A percentile compares a stretch with the other conserved stretches of the same genome.
Evolutionary conservation across 2,113 vertebrate species (phyloP).

Genomic region (Syngnathoides biaculeatus): DNA sequence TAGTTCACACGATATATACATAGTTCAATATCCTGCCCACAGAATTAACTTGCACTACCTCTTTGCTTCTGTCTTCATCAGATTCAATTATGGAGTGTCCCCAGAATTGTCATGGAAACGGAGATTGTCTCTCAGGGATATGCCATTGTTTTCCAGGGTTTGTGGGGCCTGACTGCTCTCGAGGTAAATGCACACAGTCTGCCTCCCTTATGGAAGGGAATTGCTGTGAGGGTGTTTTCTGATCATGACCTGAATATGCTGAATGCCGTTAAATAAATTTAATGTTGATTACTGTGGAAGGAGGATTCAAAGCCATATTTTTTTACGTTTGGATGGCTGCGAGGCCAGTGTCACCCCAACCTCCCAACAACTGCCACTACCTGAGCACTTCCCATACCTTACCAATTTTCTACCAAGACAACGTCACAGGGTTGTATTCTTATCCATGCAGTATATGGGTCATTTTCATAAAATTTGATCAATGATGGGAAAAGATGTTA

Average conservation of each 20-base stretch:
- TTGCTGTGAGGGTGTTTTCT: constrained; percentile 45
- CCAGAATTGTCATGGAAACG: constrained; percentile 98
- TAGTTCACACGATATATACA: constrained; percentile 16
- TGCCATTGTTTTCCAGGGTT: constrained; percentile 98
- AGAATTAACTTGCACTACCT: constrained; percentile 38
- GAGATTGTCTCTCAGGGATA: constrained; percentile 94
- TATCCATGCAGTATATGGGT: neutral
- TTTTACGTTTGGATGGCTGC: neutral
- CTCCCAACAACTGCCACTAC: neutral
- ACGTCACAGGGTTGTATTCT: no score
- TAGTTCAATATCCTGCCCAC: constrained; percentile 26
- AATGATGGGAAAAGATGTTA: no score
- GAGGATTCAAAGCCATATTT: neutral
- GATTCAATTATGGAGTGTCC: constrained; percentile 97
- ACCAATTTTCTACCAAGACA: no score
- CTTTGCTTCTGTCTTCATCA: constrained; percentile 55
- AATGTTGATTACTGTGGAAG: neutral
- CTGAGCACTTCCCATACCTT: neutral
- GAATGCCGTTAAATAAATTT: neutral
- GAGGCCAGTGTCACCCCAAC: neutral
- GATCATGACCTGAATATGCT: constrained; percentile 25
- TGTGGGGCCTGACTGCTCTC: constrained; percentile 93
- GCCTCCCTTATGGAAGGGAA: constrained; percentile 20
- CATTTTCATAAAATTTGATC: no score
- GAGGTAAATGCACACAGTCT: constrained; percentile 74